phyloP scores from a whole-genome alignment of 2,888 invertebrate genomes.

The Bimastos eiseni region DNA sequence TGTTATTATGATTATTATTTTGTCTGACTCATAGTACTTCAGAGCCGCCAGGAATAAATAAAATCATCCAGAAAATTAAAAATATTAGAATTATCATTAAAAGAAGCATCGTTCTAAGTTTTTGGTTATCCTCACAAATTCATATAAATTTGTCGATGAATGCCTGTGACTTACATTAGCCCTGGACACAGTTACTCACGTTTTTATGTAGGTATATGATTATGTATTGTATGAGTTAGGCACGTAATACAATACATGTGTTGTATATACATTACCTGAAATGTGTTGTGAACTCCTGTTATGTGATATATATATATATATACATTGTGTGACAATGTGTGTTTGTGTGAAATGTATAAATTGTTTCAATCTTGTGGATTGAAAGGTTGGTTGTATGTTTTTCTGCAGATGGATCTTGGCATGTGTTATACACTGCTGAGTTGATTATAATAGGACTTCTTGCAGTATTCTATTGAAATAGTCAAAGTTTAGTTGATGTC shows the following conservation, averaged over 20 bases:
- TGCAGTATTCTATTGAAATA: background rate
- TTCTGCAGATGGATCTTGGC: background rate
- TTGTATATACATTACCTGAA: background rate
- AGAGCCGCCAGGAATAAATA: background rate
- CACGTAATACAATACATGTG: background rate
- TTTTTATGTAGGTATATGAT: background rate
- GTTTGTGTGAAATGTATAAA: background rate
- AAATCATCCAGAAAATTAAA: background rate
- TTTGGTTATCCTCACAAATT: background rate
- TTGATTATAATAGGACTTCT: background rate
- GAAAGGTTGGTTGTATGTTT: background rate
- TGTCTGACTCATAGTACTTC: background rate
- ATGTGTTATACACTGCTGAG: background rate
- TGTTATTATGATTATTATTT: background rate
- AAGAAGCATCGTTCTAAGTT: background rate
- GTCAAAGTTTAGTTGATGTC: background rate
- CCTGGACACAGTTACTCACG: background rate
- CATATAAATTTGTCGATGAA: background rate
- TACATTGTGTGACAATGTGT: too few species aligned
- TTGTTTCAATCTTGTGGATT: background rate
- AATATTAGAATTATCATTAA: background rate
- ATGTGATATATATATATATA: background rate
- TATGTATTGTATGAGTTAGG: background rate
- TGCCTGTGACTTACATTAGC: background rate
- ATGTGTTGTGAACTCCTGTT: background rate